Evolutionary conservation across 2,888 invertebrate species (phyloP), one percentile per base, ranked within the genome.

Genomic region (Nomada fucata): DNA sequence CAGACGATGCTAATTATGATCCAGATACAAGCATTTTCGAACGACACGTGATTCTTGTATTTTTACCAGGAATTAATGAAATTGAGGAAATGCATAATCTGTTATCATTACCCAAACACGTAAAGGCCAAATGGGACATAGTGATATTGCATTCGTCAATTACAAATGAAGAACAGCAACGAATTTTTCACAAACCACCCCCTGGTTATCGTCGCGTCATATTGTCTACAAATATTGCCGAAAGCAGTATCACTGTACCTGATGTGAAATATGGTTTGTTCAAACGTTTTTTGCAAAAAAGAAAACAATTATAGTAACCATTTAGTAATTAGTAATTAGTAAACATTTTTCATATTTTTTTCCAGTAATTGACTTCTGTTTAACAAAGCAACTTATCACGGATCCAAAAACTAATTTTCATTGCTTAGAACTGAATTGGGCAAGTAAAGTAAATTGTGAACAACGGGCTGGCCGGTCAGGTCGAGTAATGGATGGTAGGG

Each of bases 391-490:
- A 52, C 94, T 98, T 88, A 95, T 96, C 7, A 96, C 96, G 65
- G 97, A 99, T 92, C 94, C 95, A 0, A 94, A 94, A 0, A 97
- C 98, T 0, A 97, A 97, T 94, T 97, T 96, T 92, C 96, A 97
- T 26, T 95, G 96, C 63, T 95, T 99, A 61, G 96, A 96, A 89
- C 92, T 98, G 85, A 94, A 95, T 77, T 99, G 99, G 99, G 98
- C 98, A 0, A 97, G 98, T 0, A 97, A 97, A 91, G 96, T 97
- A 0, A 98, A 97, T 94, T 98, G 98, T 91, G 96, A 96, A 44
- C 99, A 99, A 94, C 95, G 99, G 73, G 96, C 97, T 61, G 99
- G 99, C 1, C 96, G 99, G 82, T 97, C 98, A 72, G 99, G 99
- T 0, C 96, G 99, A 87, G 97, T 98, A 10, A 95, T 97, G 74